Evolutionary conservation across 1,140 invertebrate species (phyloP).

Genomic region (Caenorhabditis remanei): DNA sequence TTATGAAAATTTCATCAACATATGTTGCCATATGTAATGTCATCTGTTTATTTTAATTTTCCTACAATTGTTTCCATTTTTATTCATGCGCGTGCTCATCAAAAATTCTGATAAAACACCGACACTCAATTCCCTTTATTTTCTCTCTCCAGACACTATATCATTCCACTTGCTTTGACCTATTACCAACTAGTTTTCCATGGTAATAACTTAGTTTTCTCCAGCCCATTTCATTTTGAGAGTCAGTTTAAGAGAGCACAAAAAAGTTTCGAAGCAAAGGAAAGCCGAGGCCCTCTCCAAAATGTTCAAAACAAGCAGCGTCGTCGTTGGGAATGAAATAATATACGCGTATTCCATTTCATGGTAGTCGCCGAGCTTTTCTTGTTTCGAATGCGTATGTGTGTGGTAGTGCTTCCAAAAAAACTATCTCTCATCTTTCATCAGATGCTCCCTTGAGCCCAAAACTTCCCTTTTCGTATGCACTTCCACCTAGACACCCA

Average conservation of each 20-base stretch:
- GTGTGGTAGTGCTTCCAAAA: conserved; percentile 19
- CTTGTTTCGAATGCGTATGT: conserved; percentile 45
- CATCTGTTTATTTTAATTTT: not conserved
- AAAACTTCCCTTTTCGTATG: conserved; percentile 35
- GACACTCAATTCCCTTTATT: not conserved
- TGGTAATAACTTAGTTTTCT: not conserved
- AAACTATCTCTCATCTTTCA: conserved; percentile 40
- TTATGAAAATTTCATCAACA: not conserved
- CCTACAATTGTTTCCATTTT: conserved; percentile 10
- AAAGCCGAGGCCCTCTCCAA: not conserved
- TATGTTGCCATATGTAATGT: not conserved
- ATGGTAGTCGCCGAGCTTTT: conserved; percentile 33
- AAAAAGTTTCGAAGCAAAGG: not conserved
- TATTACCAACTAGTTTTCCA: not conserved
- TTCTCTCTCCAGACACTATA: not conserved
- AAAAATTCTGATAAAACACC: conserved; percentile 9
- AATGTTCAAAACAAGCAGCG: conserved; percentile 43
- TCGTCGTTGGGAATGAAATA: conserved; percentile 36
- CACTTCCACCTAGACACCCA: conserved; percentile 37
- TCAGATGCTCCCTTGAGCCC: conserved; percentile 48
- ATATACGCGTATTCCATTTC: conserved; percentile 49
- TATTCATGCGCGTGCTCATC: not conserved
- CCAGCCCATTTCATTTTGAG: not conserved
- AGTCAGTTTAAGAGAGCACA: not conserved
- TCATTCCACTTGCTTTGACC: not conserved